These are phyloP conservation scores for Trichopoda pennipes DNA, from an alignment of 2,888 invertebrate species.

Conservation along the genomic window DNA sequence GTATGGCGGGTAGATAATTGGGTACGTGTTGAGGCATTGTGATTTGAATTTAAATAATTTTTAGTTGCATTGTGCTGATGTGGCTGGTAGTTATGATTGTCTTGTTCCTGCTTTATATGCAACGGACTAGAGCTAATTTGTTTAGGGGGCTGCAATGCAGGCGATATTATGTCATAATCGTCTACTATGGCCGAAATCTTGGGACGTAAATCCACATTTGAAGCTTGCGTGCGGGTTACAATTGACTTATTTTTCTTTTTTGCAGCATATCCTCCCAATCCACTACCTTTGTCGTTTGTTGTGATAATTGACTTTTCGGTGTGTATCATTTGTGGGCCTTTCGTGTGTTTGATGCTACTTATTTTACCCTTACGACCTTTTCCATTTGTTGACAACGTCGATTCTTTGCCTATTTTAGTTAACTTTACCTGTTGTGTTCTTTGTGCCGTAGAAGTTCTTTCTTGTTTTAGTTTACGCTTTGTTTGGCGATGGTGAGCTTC, in stretches of 20 bases:
- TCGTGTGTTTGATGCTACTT: conserved; percentile 65
- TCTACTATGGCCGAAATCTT: conserved; percentile 74
- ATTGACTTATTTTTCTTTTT: conserved; percentile 83
- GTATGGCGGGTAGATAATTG: conserved; percentile 69
- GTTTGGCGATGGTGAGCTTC: conserved; percentile 28
- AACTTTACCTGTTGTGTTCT: conserved; percentile 67
- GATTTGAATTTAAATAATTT: conserved; percentile 43
- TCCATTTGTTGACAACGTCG: conserved; percentile 25
- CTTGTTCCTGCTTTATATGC: conserved; percentile 76
- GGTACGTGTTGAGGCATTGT: conserved; percentile 38
- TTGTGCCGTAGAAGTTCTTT: conserved; percentile 69
- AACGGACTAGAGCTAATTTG: conserved; percentile 78
- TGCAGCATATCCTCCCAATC: background rate
- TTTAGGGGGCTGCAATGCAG: conserved; percentile 77
- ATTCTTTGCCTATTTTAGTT: conserved; percentile 43
- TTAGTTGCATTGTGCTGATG: conserved; percentile 38
- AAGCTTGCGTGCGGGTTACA: conserved; percentile 78
- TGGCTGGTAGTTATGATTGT: conserved; percentile 70
- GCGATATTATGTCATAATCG: conserved; percentile 79
- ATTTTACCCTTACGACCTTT: conserved; percentile 70
- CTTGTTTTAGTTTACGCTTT: conserved; percentile 70
- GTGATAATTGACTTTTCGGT: conserved; percentile 84
- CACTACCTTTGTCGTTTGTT: background rate
- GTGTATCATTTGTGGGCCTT: conserved; percentile 89
- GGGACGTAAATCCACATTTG: conserved; percentile 63